Evolutionary conservation across 2,113 vertebrate species (phyloP), one percentile per base, ranked within the genome.

Genomic region (Archocentrus centrarchus): DNA sequence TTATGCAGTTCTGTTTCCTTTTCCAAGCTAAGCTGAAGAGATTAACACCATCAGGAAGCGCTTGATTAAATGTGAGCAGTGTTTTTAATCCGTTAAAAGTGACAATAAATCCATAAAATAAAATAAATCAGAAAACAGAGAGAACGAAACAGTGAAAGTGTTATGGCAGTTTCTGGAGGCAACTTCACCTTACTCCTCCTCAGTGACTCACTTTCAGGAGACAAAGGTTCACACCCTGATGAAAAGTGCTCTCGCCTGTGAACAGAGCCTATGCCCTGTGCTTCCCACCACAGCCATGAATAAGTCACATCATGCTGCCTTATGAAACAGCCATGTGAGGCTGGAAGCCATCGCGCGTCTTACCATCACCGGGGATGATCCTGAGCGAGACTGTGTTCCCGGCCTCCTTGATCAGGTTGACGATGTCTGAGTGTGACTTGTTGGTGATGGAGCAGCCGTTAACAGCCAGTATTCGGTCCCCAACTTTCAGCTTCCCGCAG

Each of bases 321-420:
- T 89, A 82, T 89, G 80, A 86, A 93, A 87, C 70, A 77, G 24
- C 22, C 47, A 32, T 53, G 55, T 63, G 70, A 88, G 30, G 59
- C 78, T 4, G 20, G 14, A 27, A 80, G 80, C 62, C 66, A 76
- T 50, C 68, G 79, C 27, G 20, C 6, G 80, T 73, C 96, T 98
- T 97, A 99, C 98, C 98, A 93, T 99, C 98, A 94, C 98, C 98
- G 3, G 98, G 98, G 90, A 99, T 99, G 96, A 99, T 99, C 96
- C 98, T 97, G 90, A 99, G 97, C 58, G 97, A 97, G 77, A 99
- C 98, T 14, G 97, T 98, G 96, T 99, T 98, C 87, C 98, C 98
- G 1, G 98, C 98, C 96, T 99, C 98, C 95, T 99, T 99, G 96
- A 99, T 99, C 95, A 99, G 96, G 96, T 99, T 99, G 95, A 99